Conservation (phyloP, 2,888 invertebrate species). For the Acronicta aceris region DNA sequence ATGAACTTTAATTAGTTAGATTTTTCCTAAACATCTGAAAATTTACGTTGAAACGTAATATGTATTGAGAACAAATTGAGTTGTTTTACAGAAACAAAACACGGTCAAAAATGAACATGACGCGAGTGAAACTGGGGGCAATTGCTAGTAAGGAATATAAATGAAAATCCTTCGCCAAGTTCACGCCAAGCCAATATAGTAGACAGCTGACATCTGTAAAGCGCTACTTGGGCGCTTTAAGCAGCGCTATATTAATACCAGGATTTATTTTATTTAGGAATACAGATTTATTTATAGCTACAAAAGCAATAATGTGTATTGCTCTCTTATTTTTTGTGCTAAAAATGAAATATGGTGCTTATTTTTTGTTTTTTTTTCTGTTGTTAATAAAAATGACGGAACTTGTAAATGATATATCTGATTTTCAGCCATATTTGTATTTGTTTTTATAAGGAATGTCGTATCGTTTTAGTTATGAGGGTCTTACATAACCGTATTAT, state of each 20-base stretch:
- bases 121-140: no score
- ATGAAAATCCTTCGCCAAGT: constrained; percentile 18
- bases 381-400: not conserved
- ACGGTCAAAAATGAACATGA: no score
- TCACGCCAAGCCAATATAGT: constrained; percentile 7
- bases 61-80: no score
- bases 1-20: no score
- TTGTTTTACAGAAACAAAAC: no score
- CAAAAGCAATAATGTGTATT: constrained; percentile 1
- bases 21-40: no score
- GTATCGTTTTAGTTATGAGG: no score
- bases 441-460: no score
- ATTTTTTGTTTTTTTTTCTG: not conserved
- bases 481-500: no score
- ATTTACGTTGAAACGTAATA: no score
- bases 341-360: not conserved
- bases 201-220: constrained; percentile 29
- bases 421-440: no score
- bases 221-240: constrained; percentile 15
- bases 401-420: not conserved
- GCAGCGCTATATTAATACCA: constrained; percentile 23
- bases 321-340: not conserved
- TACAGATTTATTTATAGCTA: constrained; percentile 11
- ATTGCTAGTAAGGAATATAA: constrained; percentile 1
- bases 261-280: constrained; percentile 10